A percentile compares a stretch with the other conserved stretches of the same genome.
Evolutionary conservation across 2,113 vertebrate genomes (phyloP).

Genomic region (Chlorodrepanis virens): DNA sequence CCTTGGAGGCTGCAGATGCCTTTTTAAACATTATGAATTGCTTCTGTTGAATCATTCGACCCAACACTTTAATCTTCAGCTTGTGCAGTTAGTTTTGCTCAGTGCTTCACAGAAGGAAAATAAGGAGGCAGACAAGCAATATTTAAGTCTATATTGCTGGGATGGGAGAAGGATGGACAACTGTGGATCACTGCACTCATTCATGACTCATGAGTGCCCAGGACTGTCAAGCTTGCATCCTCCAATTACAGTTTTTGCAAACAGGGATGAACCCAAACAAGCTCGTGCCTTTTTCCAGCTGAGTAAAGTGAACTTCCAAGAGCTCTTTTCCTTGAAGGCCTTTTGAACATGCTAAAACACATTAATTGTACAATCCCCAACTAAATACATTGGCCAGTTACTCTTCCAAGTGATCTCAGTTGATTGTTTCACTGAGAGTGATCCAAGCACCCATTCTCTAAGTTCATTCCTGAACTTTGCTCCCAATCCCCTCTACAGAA

Average conservation of each 20-base stretch:
- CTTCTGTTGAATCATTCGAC: neutral
- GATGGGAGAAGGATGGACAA: neutral
- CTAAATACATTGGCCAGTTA: neutral
- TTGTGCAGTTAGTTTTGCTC: neutral
- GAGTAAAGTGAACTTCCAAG: neutral
- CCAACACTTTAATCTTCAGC: neutral
- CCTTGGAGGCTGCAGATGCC: neutral
- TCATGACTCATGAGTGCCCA: neutral
- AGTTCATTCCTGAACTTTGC: neutral
- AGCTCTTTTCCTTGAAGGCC: neutral
- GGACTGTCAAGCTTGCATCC: neutral
- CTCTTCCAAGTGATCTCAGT: neutral
- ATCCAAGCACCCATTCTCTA: neutral
- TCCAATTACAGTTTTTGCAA: neutral
- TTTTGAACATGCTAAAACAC: neutral
- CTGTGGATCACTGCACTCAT: neutral
- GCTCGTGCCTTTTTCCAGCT: neutral
- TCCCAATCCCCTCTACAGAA: neutral
- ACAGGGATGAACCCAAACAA: neutral
- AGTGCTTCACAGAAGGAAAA: neutral
- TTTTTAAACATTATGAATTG: neutral
- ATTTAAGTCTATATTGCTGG: neutral
- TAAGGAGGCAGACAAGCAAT: neutral
- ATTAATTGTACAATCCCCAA: neutral
- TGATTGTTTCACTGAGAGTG: neutral